Conservation (phyloP, 2,888 invertebrate species). For the Megalurothrips usitatus region DNA sequence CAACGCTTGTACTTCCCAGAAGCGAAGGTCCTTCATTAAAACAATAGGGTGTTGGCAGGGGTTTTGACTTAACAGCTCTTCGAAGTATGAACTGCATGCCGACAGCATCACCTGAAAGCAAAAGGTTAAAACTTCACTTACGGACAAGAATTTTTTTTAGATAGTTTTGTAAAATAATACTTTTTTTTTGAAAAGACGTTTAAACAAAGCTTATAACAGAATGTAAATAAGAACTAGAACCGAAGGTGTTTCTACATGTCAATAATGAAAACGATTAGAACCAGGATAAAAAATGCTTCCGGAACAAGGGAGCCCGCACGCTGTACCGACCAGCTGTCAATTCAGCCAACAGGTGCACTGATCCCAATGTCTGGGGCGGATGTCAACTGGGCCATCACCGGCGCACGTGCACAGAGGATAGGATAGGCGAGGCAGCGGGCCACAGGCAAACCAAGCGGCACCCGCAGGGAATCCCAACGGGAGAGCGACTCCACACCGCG, state of each 20-base stretch:
- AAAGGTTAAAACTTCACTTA: background rate
- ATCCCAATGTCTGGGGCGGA: background rate
- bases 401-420: too few relatives aligned
- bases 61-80: slow-evolving; percentile 49
- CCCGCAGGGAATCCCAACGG: too few relatives aligned
- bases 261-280: background rate
- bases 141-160: too few relatives aligned
- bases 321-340: background rate
- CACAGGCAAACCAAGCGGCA: background rate
- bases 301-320: too few relatives aligned
- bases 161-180: too few relatives aligned
- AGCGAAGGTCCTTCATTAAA: slow-evolving; percentile 50
- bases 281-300: background rate
- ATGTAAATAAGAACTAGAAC: too few relatives aligned
- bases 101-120: slow-evolving; percentile 49
- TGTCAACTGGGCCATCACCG: background rate
- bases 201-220: too few relatives aligned
- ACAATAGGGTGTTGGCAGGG: slow-evolving; percentile 51
- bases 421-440: background rate
- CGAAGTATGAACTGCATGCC: slow-evolving; percentile 52
- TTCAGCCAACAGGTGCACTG: background rate
- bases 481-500: too few relatives aligned
- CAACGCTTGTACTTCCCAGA: slow-evolving; percentile 51
- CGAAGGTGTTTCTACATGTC: too few relatives aligned
- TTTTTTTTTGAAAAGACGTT: too few relatives aligned